These are phyloP conservation scores for Loxodonta africana DNA, from an alignment of 2,113 vertebrate species.

Conservation along the genomic window DNA sequence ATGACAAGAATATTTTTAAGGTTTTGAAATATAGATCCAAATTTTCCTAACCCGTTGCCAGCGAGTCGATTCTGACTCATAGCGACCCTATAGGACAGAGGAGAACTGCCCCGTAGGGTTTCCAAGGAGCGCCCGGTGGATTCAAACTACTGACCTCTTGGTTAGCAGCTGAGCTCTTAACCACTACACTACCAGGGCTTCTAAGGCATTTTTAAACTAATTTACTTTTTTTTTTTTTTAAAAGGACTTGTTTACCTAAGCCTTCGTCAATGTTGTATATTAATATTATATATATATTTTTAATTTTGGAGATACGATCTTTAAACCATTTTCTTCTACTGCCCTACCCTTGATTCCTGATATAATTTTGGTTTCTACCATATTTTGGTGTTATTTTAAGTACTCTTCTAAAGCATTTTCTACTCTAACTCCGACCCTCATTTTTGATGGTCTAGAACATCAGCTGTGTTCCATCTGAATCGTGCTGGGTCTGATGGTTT, in stretches of 20 bases:
- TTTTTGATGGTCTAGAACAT: not conserved
- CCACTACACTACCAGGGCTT: too few species aligned
- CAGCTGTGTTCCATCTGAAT: not conserved
- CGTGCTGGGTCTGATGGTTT: not conserved
- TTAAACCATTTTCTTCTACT: not conserved
- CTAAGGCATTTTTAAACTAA: not conserved
- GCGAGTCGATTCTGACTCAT: too few species aligned
- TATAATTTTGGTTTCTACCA: not conserved
- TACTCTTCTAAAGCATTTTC: not conserved
- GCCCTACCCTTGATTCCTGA: too few species aligned
- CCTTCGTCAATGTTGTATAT: not conserved
- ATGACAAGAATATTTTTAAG: not conserved
- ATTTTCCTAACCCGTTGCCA: not conserved
- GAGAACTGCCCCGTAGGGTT: too few species aligned
- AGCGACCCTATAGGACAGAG: too few species aligned
- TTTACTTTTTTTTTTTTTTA: not conserved
- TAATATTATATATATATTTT: not conserved
- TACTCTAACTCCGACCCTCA: too few species aligned
- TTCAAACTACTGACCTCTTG: too few species aligned
- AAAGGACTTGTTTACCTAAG: not conserved
- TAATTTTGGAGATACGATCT: too few species aligned
- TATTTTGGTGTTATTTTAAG: not conserved
- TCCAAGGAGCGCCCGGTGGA: too few species aligned
- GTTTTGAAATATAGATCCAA: not conserved
- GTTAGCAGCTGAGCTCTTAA: too few species aligned